A percentile compares a stretch with the other conserved stretches of the same genome.
Evolutionary conservation across 1,140 invertebrate species (phyloP).

Genomic region (Heliconius eleuchia): DNA sequence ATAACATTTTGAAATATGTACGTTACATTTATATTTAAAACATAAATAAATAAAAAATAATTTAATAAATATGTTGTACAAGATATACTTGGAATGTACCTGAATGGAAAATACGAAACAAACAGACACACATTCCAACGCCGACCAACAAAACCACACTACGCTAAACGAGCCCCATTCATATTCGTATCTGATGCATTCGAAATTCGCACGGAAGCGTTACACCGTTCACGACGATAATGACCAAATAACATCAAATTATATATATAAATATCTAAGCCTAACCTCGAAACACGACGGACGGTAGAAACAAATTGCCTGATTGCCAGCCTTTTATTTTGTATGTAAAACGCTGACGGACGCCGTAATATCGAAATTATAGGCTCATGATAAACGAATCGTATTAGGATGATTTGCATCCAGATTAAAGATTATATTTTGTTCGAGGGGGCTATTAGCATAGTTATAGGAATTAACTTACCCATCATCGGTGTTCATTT

Average conservation of each 20-base stretch:
- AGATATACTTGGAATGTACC: too few species aligned
- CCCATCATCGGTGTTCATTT: constrained; percentile 71
- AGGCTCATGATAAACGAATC: constrained; percentile 75
- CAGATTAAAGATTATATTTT: constrained; percentile 80
- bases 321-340: constrained; percentile 74
- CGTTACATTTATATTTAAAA: too few species aligned
- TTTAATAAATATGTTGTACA: too few species aligned
- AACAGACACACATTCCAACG: background rate
- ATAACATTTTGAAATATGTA: too few species aligned
- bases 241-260: constrained; percentile 32
- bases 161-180: constrained; percentile 3
- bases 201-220: constrained; percentile 31
- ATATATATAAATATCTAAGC: constrained; percentile 32
- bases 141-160: background rate
- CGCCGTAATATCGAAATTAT: constrained; percentile 79
- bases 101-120: background rate
- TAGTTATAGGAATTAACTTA: constrained; percentile 76
- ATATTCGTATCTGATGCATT: constrained; percentile 1
- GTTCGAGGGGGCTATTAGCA: constrained; percentile 73
- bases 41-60: too few species aligned
- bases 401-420: constrained; percentile 79
- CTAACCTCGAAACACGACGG: constrained; percentile 57
- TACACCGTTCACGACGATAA: constrained; percentile 23
- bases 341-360: constrained; percentile 79
- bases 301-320: constrained; percentile 75